These are phyloP conservation scores for Epicampocera succincta DNA, from an alignment of 2,888 invertebrate species.

Conservation along the genomic window DNA sequence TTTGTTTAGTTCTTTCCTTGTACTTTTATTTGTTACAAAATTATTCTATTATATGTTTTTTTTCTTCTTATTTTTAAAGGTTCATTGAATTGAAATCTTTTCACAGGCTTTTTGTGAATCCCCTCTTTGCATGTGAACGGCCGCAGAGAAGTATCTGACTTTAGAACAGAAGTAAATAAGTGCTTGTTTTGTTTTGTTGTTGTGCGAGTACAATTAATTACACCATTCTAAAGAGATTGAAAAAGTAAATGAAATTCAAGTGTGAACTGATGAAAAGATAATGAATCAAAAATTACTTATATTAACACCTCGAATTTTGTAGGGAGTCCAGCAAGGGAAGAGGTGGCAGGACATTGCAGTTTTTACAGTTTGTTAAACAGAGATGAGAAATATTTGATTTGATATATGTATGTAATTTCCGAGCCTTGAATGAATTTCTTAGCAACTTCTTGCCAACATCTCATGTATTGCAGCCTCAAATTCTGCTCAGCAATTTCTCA, in stretches of 20 bases:
- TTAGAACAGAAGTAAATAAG: slow-evolving; percentile 6
- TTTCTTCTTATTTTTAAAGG: slow-evolving; percentile 23
- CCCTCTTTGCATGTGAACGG: background rate
- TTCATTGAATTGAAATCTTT: slow-evolving; percentile 40
- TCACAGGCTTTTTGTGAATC: background rate
- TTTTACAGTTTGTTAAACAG: no score
- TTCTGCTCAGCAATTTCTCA: no score
- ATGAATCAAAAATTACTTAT: background rate
- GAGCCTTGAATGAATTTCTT: no score
- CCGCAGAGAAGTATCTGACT: slow-evolving; percentile 13
- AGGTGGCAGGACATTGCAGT: no score
- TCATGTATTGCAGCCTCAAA: no score
- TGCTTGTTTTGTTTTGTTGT: background rate
- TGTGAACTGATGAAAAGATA: background rate
- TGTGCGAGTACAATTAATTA: background rate
- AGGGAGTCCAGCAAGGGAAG: background rate
- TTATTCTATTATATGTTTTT: background rate
- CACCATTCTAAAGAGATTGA: slow-evolving; percentile 15
- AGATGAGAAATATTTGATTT: no score
- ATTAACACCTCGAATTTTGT: background rate
- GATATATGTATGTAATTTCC: no score
- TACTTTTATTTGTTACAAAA: no score
- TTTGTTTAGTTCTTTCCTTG: background rate
- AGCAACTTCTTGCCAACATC: no score
- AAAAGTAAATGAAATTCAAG: background rate